Evolutionary conservation across 2,113 vertebrate genomes (phyloP).

Genomic region (Daphoenositta chrysoptera): DNA sequence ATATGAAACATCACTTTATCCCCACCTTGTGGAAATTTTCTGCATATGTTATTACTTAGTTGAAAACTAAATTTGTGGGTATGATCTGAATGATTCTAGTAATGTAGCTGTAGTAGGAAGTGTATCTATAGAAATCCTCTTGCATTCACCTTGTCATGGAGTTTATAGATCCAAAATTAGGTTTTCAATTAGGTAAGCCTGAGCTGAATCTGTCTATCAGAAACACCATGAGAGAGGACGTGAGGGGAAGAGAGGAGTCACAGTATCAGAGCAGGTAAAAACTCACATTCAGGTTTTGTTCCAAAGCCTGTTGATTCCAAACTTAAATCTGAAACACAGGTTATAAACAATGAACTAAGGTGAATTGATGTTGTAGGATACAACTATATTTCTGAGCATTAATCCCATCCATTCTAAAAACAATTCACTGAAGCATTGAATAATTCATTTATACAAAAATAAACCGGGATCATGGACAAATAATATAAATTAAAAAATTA

Average conservation of each 20-base stretch:
- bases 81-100: background rate
- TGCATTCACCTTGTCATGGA: background rate
- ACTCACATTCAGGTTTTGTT: background rate
- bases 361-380: background rate
- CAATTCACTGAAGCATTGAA: background rate
- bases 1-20: background rate
- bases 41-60: background rate
- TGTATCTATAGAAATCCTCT: background rate
- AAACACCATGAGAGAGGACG: background rate
- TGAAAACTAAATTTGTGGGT: background rate
- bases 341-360: background rate
- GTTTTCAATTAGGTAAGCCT: background rate
- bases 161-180: background rate
- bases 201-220: background rate
- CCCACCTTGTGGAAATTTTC: slow-evolving; percentile 30
- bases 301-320: background rate
- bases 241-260: background rate
- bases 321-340: background rate
- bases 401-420: background rate
- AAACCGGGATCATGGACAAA: accelerated
- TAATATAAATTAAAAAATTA: background rate
- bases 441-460: background rate
- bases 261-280: background rate
- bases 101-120: background rate
- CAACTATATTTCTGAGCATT: background rate